Evolutionary conservation across 2,113 vertebrate species (phyloP).

Genomic region (Alligator sinensis): DNA sequence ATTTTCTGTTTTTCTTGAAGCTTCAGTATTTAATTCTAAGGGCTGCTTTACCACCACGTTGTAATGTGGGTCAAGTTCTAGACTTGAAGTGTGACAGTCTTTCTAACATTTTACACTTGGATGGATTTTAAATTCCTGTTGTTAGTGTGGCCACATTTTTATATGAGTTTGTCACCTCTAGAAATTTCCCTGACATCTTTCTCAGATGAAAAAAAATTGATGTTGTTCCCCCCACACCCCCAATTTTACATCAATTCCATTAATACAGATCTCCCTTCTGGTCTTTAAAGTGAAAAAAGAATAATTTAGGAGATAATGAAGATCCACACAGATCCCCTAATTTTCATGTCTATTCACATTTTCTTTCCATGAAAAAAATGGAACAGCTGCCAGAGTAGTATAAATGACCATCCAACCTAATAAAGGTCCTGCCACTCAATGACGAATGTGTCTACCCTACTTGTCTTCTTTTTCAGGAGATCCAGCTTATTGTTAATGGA

Average conservation of each 20-base stretch:
- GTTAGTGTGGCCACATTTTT: slow-evolving; percentile 1
- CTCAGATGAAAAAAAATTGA: neutral
- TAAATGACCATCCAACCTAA: neutral
- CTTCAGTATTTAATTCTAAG: neutral
- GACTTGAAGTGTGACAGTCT: slow-evolving; percentile 11
- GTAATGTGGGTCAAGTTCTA: neutral
- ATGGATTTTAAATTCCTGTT: neutral
- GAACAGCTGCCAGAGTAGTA: neutral
- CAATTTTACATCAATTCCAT: neutral
- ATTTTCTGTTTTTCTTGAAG: neutral
- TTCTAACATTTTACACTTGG: slow-evolving; percentile 12
- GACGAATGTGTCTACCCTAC: neutral
- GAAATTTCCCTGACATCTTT: slow-evolving; percentile 21
- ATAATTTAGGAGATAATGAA: neutral
- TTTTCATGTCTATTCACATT: neutral
- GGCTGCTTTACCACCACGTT: neutral
- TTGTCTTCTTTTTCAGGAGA: neutral
- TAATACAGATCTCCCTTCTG: neutral
- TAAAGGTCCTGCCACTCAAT: neutral
- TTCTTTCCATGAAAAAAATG: neutral
- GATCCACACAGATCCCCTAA: neutral
- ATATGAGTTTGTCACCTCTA: neutral
- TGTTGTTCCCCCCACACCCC: neutral
- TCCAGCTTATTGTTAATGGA: neutral
- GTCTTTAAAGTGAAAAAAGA: neutral